phyloP scores from a whole-genome alignment of 2,113 vertebrate species.

The Urocitellus parryii region DNA sequence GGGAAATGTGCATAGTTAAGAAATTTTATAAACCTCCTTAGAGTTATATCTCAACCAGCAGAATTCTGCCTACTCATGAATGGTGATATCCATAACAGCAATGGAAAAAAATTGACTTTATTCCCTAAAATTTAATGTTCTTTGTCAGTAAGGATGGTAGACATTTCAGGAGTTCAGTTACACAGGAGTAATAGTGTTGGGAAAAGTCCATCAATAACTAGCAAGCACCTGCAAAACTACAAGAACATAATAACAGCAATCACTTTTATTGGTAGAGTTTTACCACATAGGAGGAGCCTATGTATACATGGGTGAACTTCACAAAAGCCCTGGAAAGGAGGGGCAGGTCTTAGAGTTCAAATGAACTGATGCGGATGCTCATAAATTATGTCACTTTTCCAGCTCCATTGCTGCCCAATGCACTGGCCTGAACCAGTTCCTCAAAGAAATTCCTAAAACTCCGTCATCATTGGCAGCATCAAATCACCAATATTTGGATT shows the following conservation, averaged over 20 bases:
- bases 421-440: neutral
- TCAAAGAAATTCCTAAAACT: neutral
- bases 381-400: neutral
- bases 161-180: neutral
- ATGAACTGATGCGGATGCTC: neutral
- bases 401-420: neutral
- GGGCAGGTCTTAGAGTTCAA: neutral
- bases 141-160: neutral
- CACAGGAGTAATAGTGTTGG: neutral
- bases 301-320: neutral
- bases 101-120: neutral
- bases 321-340: neutral
- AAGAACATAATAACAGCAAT: neutral
- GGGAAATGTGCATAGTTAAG: neutral
- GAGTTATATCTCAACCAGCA: neutral
- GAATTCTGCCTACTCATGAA: neutral
- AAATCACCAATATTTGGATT: neutral
- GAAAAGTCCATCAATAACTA: neutral
- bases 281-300: neutral
- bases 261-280: neutral
- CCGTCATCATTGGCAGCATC: neutral
- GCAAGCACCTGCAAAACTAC: neutral
- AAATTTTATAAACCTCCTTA: neutral
- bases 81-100: constrained; percentile 1
- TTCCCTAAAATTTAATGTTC: neutral